A percentile compares a stretch with the other conserved stretches of the same genome.
Conservation (phyloP, 1,140 invertebrate species). For the Mizuhopecten yessoensis region DNA sequence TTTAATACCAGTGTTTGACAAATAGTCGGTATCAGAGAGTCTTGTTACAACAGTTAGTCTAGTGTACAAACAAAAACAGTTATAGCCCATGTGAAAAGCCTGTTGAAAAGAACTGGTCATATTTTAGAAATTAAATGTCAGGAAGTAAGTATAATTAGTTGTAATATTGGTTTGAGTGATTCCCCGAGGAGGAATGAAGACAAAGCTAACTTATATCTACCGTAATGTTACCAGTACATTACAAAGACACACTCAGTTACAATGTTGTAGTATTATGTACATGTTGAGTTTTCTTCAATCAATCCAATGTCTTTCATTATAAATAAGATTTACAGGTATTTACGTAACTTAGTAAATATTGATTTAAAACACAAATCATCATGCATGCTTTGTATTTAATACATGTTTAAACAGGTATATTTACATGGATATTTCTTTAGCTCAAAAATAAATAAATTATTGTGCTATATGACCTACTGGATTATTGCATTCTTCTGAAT, state of each 20-base stretch:
- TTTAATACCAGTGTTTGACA: neutral
- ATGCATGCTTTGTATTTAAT: neutral
- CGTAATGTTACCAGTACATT: neutral
- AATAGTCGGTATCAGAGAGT: neutral
- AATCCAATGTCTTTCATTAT: neutral
- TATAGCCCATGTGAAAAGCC: neutral
- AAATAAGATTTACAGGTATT: constrained; percentile 27
- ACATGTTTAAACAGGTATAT: constrained; percentile 1
- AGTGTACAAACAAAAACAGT: neutral
- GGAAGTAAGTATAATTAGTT: neutral
- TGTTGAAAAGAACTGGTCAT: constrained; percentile 2
- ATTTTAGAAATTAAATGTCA: constrained; percentile 40
- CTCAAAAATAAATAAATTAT: neutral
- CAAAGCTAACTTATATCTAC: neutral
- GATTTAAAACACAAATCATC: neutral
- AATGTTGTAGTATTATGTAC: neutral
- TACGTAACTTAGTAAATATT: neutral
- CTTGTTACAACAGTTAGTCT: neutral
- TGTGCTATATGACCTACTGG: too few relatives aligned
- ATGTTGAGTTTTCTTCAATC: neutral
- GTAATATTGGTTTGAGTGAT: constrained; percentile 16
- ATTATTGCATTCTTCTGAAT: neutral
- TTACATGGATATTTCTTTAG: neutral
- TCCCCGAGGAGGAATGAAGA: neutral
- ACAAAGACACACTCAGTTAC: neutral